Evolutionary conservation across 1,140 invertebrate species (phyloP), one percentile per base, ranked within the genome.

Genomic region (Archegozetes longisetosus): DNA sequence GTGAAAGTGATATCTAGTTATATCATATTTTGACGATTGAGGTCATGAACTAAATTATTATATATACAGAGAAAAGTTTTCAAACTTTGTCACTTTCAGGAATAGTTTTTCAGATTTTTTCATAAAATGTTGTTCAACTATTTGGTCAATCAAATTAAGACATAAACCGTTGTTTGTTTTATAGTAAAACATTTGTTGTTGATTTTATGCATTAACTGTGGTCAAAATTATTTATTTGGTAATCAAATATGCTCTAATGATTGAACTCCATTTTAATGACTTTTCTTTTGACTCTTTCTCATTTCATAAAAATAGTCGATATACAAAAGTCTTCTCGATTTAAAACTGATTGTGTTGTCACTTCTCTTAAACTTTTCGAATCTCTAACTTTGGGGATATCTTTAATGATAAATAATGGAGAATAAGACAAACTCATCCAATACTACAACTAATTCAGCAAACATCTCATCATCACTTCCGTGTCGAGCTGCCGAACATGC

Each of bases 401-500:
- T 17, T 6, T 17, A 6, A 40, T 17, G 32, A 9, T 6, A 40
- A 40, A 40, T 17, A 40, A 40, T 17, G 32, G 32, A 40, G 6
- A 40, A 40, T 9, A 6, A 6, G 6, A 40, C 32, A 40, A 17
- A 6, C 32, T 9, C 32, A 40, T 9, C 32, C 6, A 40, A 6
- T 17, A 40, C 32, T 40, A 17, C 32, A 17, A 17, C 32, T 40
- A 17, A 17, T 17, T 6, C 17, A 17, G 17, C 32, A 40, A 6
- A 9, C 6, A 40, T 6, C 32, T 40, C 32, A 6, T 17, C 32
- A 40, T 83, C 84, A 6, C 71, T 89, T 58, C 85, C 85, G 13
- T 84, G 88, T 64, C 85, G 86, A 71, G 89, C 88, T 51, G 88
- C 88, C 3, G 87, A 91, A 66, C 88, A 92, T 69, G 91, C 90